phyloP scores from a whole-genome alignment of 1,140 invertebrate species.

The Eufriesea mexicana region DNA sequence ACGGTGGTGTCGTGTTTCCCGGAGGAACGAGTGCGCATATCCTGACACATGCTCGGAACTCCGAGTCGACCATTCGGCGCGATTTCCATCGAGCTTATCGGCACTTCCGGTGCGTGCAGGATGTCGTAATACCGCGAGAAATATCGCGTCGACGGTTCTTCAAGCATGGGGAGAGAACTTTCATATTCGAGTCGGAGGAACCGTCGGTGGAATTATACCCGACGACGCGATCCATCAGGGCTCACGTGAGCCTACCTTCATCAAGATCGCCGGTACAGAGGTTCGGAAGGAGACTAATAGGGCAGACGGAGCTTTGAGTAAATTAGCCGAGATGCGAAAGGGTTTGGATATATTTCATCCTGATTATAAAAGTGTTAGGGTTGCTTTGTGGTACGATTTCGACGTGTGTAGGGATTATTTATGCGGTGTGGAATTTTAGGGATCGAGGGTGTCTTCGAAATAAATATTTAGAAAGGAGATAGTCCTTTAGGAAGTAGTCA shows the following conservation, averaged over 20 bases:
- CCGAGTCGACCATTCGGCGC: background rate
- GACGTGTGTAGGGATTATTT: too few relatives aligned
- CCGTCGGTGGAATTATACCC: background rate
- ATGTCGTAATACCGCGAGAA: slow-evolving; percentile 8
- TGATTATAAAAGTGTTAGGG: too few relatives aligned
- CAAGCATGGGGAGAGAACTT: background rate
- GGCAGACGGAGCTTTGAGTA: too few relatives aligned
- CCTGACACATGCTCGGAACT: background rate
- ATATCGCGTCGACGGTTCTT: slow-evolving; percentile 11
- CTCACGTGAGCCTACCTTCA: background rate
- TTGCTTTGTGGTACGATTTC: too few relatives aligned
- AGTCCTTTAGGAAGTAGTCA: too few relatives aligned
- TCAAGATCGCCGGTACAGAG: background rate
- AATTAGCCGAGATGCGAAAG: too few relatives aligned
- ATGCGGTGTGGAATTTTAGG: too few relatives aligned
- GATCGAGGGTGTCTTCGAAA: too few relatives aligned
- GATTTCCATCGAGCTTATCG: slow-evolving; percentile 30
- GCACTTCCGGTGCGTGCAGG: slow-evolving; percentile 17
- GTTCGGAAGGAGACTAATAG: background rate
- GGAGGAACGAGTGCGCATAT: background rate
- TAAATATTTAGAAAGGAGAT: too few relatives aligned
- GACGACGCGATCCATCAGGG: background rate
- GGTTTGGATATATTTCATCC: too few relatives aligned
- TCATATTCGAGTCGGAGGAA: too few relatives aligned
- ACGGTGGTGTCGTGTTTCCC: too few relatives aligned